Conservation (phyloP, 1,140 invertebrate species). For the Drosophila lacertosa region DNA sequence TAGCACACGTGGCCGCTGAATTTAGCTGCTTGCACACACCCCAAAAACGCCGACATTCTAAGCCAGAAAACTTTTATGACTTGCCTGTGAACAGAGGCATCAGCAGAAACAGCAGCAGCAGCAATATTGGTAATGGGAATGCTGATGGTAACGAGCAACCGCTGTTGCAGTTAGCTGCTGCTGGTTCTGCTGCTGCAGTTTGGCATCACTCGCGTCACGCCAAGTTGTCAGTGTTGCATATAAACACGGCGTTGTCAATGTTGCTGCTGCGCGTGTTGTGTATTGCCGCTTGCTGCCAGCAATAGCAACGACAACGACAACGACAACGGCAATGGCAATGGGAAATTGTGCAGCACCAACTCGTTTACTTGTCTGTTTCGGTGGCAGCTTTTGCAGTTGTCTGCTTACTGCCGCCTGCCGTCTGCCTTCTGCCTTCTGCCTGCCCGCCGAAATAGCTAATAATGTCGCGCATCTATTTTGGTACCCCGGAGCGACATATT, state of each 20-base stretch:
- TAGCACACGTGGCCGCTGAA: conserved; percentile 51
- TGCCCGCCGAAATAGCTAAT: conserved; percentile 58
- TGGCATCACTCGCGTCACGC: conserved; percentile 64
- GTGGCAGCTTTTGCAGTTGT: conserved; percentile 40
- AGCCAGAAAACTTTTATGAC: conserved; percentile 77
- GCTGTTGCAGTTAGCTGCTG: conserved; percentile 17
- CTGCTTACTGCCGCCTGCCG: conserved; percentile 16
- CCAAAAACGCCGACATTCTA: conserved; percentile 28
- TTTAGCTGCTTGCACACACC: conserved; percentile 23
- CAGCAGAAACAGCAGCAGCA: conserved; percentile 14
- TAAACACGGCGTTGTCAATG: conserved; percentile 72
- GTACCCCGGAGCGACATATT: conserved; percentile 12
- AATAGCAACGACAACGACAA: no score
- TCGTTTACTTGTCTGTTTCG: conserved; percentile 66
- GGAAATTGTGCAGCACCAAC: conserved; percentile 6
- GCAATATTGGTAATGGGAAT: conserved; percentile 61
- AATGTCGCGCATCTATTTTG: conserved; percentile 59
- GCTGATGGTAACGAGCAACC: conserved; percentile 50
- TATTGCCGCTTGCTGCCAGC: conserved; percentile 2
- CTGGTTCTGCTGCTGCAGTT: conserved; percentile 20
- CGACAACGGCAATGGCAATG: neutral
- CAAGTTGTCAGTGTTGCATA: conserved; percentile 79
- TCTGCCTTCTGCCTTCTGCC: conserved; percentile 15
- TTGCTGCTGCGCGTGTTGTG: conserved; percentile 39
- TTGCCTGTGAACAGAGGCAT: conserved; percentile 43